A percentile compares a stretch with the other conserved stretches of the same genome.
phyloP scores from a whole-genome alignment of 1,140 invertebrate species.

The Neuroterus valhalla region DNA sequence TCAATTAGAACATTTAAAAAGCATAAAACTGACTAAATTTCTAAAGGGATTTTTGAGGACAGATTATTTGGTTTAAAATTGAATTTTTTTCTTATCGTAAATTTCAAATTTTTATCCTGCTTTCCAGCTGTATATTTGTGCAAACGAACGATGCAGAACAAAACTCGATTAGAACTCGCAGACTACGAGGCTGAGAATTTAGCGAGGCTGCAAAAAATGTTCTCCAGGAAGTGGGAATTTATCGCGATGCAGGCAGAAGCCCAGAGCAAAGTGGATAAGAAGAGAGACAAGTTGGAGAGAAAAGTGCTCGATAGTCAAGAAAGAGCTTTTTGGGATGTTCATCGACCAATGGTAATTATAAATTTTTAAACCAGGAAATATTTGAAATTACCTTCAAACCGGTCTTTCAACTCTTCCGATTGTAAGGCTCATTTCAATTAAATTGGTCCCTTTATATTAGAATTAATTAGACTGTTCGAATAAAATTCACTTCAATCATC shows the following conservation, averaged over 20 bases:
- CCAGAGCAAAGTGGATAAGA: slow-evolving; percentile 97
- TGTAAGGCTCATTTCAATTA: no score
- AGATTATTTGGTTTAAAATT: slow-evolving; percentile 6
- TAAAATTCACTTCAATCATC: no score
- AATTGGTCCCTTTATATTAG: no score
- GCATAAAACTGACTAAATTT: no score
- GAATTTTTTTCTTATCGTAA: neutral
- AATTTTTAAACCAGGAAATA: neutral
- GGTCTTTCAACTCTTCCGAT: no score
- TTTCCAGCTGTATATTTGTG: slow-evolving; percentile 96
- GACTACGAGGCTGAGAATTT: slow-evolving; percentile 99
- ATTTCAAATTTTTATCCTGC: neutral
- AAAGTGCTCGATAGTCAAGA: slow-evolving; percentile 99
- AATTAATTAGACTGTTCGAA: no score
- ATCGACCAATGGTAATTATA: slow-evolving; percentile 91
- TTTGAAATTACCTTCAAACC: no score
- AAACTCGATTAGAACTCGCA: slow-evolving; percentile 95
- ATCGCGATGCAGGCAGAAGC: slow-evolving; percentile 98
- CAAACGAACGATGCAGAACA: slow-evolving; percentile 99
- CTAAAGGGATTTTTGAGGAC: no score
- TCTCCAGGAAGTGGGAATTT: slow-evolving; percentile 99
- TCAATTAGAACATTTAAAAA: no score
- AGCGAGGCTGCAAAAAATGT: slow-evolving; percentile 98
- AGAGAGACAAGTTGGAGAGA: slow-evolving; percentile 97
- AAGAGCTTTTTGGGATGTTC: slow-evolving; percentile 99